phyloP scores from a whole-genome alignment of 2,797 vertebrate species.

The Ibycter americanus region DNA sequence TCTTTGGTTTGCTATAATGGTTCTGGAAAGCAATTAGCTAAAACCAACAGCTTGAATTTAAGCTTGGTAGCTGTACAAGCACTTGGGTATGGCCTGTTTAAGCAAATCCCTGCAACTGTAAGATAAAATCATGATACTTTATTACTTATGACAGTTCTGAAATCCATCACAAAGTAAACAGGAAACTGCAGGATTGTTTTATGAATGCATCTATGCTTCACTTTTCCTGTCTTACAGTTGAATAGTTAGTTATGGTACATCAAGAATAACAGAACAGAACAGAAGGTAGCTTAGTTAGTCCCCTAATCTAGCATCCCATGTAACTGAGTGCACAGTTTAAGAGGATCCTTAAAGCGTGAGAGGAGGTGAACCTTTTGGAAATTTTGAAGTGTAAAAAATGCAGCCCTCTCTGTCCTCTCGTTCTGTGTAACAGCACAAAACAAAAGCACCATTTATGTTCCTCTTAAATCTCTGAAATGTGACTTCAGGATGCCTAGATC shows the following conservation, averaged over 20 bases:
- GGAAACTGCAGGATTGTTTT: constrained; percentile 40
- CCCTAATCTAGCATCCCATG: background rate
- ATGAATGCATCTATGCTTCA: constrained; percentile 34
- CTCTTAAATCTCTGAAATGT: background rate
- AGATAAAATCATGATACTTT: constrained; percentile 31
- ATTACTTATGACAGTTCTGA: constrained; percentile 47
- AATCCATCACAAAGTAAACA: constrained; percentile 44
- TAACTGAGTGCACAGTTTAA: background rate
- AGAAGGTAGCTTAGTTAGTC: background rate
- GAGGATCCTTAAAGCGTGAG: background rate
- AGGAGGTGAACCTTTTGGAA: background rate
- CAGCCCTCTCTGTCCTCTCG: background rate
- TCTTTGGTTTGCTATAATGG: background rate
- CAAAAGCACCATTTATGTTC: background rate
- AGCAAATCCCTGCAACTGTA: constrained; percentile 6
- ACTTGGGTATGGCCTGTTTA: background rate
- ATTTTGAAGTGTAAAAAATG: background rate
- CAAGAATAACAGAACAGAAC: background rate
- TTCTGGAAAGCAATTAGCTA: constrained; percentile 24
- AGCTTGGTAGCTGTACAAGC: constrained; percentile 8
- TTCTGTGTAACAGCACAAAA: background rate
- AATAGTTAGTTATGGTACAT: background rate
- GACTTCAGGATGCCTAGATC: background rate
- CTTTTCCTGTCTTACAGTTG: background rate
- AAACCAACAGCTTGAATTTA: background rate